Evolutionary conservation across 1,140 invertebrate species (phyloP).

Genomic region (Pantala flavescens): DNA sequence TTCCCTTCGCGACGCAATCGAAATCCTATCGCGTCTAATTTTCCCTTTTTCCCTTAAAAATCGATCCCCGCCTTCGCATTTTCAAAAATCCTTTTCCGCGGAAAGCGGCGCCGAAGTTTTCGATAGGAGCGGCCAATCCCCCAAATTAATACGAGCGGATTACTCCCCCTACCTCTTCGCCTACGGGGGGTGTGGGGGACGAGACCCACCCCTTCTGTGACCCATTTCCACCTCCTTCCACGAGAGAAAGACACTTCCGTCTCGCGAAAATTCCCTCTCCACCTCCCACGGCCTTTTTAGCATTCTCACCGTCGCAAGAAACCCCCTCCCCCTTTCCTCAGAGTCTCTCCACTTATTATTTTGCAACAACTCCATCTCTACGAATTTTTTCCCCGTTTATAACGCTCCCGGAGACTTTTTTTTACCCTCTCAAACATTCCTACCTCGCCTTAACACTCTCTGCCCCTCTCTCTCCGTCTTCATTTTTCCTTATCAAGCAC

Average conservation of each 20-base stretch:
- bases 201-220: too few species aligned
- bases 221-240: neutral
- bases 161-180: neutral
- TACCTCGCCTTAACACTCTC: neutral
- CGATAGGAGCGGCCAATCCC: too few species aligned
- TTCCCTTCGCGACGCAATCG: too few species aligned
- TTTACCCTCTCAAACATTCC: neutral
- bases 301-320: neutral
- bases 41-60: too few species aligned
- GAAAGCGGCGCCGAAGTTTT: too few species aligned
- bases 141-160: too few species aligned
- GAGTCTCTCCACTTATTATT: neutral
- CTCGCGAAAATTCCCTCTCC: neutral
- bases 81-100: too few species aligned
- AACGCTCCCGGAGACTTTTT: neutral
- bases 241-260: neutral
- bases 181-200: too few species aligned
- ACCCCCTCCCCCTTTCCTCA: neutral
- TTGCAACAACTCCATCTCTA: neutral
- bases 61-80: too few species aligned
- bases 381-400: neutral
- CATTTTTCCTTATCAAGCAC: constrained; percentile 5
- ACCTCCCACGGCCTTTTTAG: neutral
- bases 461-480: neutral
- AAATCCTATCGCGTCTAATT: too few species aligned